These are phyloP conservation scores for Troilus luridus DNA, from an alignment of 2,888 invertebrate genomes.

Conservation along the genomic window DNA sequence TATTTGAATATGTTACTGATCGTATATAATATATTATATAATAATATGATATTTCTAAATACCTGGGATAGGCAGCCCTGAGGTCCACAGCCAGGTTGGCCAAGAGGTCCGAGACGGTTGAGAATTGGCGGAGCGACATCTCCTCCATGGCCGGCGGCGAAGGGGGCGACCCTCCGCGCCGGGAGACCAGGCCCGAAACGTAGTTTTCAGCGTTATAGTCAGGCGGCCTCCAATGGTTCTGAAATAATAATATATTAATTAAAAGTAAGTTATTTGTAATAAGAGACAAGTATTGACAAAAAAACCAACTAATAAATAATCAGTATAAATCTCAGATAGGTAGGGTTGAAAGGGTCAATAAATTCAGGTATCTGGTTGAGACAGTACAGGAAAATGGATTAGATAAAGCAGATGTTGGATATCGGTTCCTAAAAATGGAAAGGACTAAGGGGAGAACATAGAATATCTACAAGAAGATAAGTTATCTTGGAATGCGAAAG, in stretches of 20 bases:
- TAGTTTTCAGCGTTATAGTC: conserved; percentile 94
- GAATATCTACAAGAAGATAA: no score
- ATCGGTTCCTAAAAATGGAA: no score
- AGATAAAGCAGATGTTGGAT: no score
- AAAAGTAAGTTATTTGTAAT: not conserved
- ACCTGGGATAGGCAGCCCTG: conserved; percentile 91
- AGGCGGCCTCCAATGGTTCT: conserved; percentile 76
- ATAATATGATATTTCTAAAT: conserved; percentile 61
- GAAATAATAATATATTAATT: conserved; percentile 51
- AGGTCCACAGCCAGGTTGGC: conserved; percentile 90
- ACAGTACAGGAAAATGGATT: no score
- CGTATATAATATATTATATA: no score
- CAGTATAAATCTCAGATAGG: not conserved
- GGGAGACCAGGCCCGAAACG: conserved; percentile 70
- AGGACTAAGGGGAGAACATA: no score
- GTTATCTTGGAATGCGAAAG: no score
- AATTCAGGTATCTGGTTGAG: no score
- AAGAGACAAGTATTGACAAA: not conserved
- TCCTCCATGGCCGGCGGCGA: conserved; percentile 70
- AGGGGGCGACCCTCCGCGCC: conserved; percentile 58
- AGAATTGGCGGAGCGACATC: conserved; percentile 90
- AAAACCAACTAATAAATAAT: not conserved
- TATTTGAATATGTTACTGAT: no score
- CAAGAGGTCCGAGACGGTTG: conserved; percentile 88
- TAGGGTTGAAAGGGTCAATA: not conserved